Conservation (phyloP, 2,113 vertebrate genomes). For the Apaloderma vittatum region DNA sequence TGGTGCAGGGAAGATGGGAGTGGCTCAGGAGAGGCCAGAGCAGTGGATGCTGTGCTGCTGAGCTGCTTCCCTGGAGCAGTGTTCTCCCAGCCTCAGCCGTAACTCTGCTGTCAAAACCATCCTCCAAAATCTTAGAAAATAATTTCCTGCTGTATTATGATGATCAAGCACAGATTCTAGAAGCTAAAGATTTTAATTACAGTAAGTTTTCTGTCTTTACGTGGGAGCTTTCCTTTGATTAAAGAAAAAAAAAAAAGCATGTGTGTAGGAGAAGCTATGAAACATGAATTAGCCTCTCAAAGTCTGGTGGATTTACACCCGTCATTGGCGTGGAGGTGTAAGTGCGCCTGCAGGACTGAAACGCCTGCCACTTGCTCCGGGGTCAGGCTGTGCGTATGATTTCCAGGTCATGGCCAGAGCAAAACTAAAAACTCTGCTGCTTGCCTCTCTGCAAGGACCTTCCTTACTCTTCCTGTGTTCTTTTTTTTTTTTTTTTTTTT, state of each 20-base stretch:
- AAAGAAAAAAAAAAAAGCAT: neutral
- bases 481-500: neutral
- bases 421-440: neutral
- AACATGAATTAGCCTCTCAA: neutral
- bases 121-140: neutral
- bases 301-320: neutral
- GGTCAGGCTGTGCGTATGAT: fast-evolving
- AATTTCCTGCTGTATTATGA: neutral
- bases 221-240: neutral
- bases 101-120: neutral
- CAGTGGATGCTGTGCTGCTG: fast-evolving
- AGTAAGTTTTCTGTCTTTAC: neutral
- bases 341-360: neutral
- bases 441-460: neutral
- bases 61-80: fast-evolving
- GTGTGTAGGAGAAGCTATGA: neutral
- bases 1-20: neutral
- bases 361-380: fast-evolving
- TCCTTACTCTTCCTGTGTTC: too few species aligned
- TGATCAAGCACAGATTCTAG: neutral
- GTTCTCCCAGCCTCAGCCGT: neutral
- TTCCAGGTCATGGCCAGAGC: neutral
- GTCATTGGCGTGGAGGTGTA: neutral
- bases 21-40: too few species aligned
- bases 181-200: neutral